Base-by-base conservation (phyloP, 2,113 vertebrate genomes). In the Psilopogon haemacephalus region DNA sequence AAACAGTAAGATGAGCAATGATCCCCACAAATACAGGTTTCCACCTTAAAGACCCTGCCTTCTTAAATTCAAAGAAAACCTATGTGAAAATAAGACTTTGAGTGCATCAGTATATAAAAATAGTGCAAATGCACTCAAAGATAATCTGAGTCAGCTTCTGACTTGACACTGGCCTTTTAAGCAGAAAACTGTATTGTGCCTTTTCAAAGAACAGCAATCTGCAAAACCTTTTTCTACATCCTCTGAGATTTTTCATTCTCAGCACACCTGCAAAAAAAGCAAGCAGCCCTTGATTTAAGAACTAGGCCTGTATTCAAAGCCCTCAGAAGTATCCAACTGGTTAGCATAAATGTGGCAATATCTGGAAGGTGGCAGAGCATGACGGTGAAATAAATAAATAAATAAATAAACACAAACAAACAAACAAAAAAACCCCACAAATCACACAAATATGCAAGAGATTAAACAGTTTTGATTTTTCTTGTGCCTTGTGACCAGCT, bases 191-290 rank as follows among this genome's bases (percentile, higher is more conserved):
- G 32, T 58, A 28, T 67, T 82, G 40, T 82, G 33, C 26, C 26
- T 76, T 59, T 94, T 94, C 50, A 84, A 94, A 88, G n/a, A 82
- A 48, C 20, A 58, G 24, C 26, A 88, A 73, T 15, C 12, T 79
- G 67, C 9, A 84, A 89, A 86, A 72, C 6, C 8, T 68, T 91
- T 75, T 78, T 28, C 32, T 85, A 1, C 23, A 67, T 79, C 70
- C 59, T 89, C 32, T 84, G 80, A 89, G 44, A 80, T 89, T 90
- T 92, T 60, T 78, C 28, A 67, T 87, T 83, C 55, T 85, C 74
- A 79, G 28, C 32, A 33, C 15, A 67, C 46, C 15, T 92, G 46
- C 9, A 59, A 55, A 89, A 55, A 89, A 94, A 94, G 48, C 40
- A 83, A 89, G n/a, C 20, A 79, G 52, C 20, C 33, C 44, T 78